Evolutionary conservation across 2,888 invertebrate species (phyloP).

Genomic region (Brassicogethes aeneus): DNA sequence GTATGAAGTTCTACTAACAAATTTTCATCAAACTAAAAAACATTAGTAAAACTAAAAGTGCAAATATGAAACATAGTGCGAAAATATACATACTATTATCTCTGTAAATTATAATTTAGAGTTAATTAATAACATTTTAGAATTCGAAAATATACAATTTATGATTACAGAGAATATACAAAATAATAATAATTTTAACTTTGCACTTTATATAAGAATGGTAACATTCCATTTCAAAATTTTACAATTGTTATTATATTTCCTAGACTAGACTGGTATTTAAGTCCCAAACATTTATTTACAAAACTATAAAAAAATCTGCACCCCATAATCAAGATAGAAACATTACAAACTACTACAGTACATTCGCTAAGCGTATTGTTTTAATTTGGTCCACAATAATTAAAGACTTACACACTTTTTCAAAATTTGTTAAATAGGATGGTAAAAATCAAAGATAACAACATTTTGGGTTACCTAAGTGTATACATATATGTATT

Average conservation of each 20-base stretch:
- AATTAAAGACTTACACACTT: too few species aligned
- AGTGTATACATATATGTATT: too few species aligned
- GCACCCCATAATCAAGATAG: slow-evolving; percentile 4
- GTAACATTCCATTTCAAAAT: slow-evolving; percentile 15
- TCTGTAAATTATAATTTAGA: not conserved
- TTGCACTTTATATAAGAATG: slow-evolving; percentile 23
- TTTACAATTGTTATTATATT: slow-evolving; percentile 8
- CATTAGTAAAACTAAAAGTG: slow-evolving; percentile 37
- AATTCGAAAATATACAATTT: not conserved
- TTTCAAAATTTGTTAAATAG: too few species aligned
- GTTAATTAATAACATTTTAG: not conserved
- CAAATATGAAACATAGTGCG: slow-evolving; percentile 34
- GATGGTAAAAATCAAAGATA: too few species aligned
- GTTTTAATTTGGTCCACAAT: slow-evolving; percentile 18
- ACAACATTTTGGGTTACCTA: too few species aligned
- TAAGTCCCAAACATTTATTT: slow-evolving; percentile 11
- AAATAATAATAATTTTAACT: slow-evolving; percentile 9
- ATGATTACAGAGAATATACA: slow-evolving; percentile 1
- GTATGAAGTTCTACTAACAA: slow-evolving; percentile 39
- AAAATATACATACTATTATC: slow-evolving; percentile 1
- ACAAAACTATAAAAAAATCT: slow-evolving; percentile 6
- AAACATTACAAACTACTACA: slow-evolving; percentile 7
- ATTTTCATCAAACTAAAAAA: slow-evolving; percentile 24
- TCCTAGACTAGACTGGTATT: slow-evolving; percentile 33
- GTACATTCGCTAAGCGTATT: slow-evolving; percentile 16